Evolutionary conservation across 2,797 vertebrate species (phyloP), one percentile per base, ranked within the genome.

Genomic region (Notamacropus eugenii): DNA sequence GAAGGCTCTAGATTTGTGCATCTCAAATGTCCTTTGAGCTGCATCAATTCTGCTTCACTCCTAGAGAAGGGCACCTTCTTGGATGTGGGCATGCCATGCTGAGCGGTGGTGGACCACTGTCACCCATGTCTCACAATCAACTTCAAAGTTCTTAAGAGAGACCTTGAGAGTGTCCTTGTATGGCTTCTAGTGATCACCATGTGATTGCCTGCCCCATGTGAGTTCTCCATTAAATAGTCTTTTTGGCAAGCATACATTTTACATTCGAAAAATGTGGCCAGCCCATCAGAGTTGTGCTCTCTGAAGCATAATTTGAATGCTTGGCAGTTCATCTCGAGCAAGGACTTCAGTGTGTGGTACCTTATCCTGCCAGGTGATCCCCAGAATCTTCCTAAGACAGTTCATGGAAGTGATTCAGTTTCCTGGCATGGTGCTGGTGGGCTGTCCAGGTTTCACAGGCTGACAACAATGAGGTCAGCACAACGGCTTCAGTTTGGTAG

Each of bases 251-350:
- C 4, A 11, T 31, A 31, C 11, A 4, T 31, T 59, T 59, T 11
- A 11, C 34, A 19, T 67, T 67, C 0, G 4, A n/a, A 67, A 3
- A 11, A 34, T 13, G 11, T n/a, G 62, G 34, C 34, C 62, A 5
- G 62, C 5, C 14, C 62, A 1, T n/a, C 0, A 0, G 4, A 67
- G 62, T 1, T 67, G 62, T 0, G 0, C 34, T 67, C 13, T n/a
- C 59, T 28, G 67, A 5, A 74, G 62, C 1, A 22, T 14, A 5
- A 16, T 9, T 22, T 31, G 67, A 40, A 74, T 8, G 5, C 62
- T 19, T 22, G n/a, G 67, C 67, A 74, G n/a, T 22, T 74, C 11
- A 22, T 16, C 22, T 40, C 6, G 0, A 40, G 62, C 5, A n/a
- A n/a, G 5, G 5, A n/a, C 14, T 16, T n/a, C 62, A 5, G 13